Conservation (phyloP, 2,113 vertebrate genomes). For the Alethe diademata region DNA sequence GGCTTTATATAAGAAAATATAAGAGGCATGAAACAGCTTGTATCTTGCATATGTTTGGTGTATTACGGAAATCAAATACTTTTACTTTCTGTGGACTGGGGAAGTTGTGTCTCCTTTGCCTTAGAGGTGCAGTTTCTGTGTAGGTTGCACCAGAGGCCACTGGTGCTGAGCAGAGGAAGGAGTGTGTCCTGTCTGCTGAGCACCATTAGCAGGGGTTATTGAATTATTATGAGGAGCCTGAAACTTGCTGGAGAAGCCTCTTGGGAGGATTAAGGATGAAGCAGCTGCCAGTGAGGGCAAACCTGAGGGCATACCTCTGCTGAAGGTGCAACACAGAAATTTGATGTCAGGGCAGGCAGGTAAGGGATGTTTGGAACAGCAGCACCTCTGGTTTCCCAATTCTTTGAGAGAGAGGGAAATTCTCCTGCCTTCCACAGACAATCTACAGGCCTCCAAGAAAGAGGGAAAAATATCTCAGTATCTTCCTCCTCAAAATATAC, state of each 20-base stretch:
- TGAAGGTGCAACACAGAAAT: not conserved
- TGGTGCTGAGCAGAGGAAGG: not conserved
- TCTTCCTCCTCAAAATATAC: not conserved
- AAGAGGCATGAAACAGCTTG: not conserved
- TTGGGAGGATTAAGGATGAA: not conserved
- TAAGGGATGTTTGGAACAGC: not conserved
- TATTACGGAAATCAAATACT: not conserved
- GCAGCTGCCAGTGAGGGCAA: not conserved
- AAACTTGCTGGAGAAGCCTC: not conserved
- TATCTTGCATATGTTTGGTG: not conserved
- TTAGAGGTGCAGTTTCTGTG: not conserved
- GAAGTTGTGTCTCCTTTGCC: not conserved
- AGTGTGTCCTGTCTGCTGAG: not conserved
- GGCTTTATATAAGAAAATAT: not conserved
- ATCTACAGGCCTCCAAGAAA: not conserved
- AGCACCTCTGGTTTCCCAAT: not conserved
- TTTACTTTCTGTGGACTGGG: not conserved
- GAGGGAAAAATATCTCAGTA: not conserved
- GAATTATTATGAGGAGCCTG: not conserved
- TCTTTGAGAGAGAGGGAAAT: not conserved
- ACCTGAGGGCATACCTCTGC: not conserved
- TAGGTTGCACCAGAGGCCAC: not conserved
- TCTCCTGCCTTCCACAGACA: not conserved
- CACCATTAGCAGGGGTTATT: accelerated
- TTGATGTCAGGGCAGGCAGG: not conserved